Base-by-base conservation (phyloP, 2,888 invertebrate genomes). In the Cataglyphis albicans region DNA sequence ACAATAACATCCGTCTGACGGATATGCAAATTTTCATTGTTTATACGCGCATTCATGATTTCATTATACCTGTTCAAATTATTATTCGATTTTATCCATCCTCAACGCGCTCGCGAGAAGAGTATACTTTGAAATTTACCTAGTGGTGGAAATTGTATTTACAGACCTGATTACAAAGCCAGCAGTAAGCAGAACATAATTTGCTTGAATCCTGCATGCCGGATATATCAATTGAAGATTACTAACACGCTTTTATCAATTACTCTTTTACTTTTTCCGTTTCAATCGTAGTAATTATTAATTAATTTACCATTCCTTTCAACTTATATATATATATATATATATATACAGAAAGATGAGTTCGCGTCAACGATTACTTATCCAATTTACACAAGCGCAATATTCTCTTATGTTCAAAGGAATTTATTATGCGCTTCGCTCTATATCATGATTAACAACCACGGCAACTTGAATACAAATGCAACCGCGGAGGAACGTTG, bases 11-110 rank as follows among this genome's bases (percentile, higher is more conserved):
- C 70, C 70, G 32, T 59, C 70, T 80, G 59, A 80, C 78, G 70
- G 70, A 70, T 70, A 80, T 80, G 78, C 59, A 80, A 80, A 80
- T 80, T 70, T 61, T 80, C 70, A 70, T 80, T 80, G 78, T 80
- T 80, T 80, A 80, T 61, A 70, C 44, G 21, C 21, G 12, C 78
- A 18, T 59, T 80, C 35, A 21, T 21, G 70, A 44, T 48, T 32
- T 78, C 57, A 70, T 70, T 80, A 59, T 70, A 9, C 21, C 21
- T 59, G 59, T 21, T 59, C 70, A 44, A 80, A 80, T 80, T 70
- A 78, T 78, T 21, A 48, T 35, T 29, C 70, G 59, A 70, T 80
- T 80, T 80, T 48, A 70, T 80, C 59, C 32, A 44, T 48, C 78
- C 61, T 80, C 21, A 9, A 4, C 32, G 55, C n/a, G n/a, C 7